A percentile compares a stretch with the other conserved stretches of the same genome.
These are phyloP conservation scores for Glaucomys volans DNA, from an alignment of 2,113 vertebrate genomes.

Conservation along the genomic window DNA sequence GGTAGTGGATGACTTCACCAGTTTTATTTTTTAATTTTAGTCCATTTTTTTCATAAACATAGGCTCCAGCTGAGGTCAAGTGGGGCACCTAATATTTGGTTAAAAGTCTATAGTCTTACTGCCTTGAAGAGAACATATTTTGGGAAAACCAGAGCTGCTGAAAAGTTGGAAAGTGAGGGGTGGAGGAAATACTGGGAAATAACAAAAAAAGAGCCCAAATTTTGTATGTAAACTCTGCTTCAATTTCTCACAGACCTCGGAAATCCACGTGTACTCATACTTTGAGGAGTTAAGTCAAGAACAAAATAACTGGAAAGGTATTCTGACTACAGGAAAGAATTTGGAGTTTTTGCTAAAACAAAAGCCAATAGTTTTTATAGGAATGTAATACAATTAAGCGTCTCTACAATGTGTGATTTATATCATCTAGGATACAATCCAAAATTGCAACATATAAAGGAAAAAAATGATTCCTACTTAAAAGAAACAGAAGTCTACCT, in stretches of 20 bases:
- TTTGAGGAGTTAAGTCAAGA: neutral
- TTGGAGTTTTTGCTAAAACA: neutral
- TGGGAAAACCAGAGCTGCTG: neutral
- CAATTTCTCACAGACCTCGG: neutral
- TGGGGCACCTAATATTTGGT: neutral
- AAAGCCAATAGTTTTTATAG: neutral
- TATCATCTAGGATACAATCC: neutral
- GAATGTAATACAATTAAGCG: neutral
- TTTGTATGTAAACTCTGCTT: neutral
- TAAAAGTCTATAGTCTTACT: neutral
- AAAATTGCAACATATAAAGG: conserved; percentile 18
- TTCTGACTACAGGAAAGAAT: neutral
- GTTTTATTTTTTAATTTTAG: neutral
- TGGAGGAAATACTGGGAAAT: neutral
- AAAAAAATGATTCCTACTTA: neutral
- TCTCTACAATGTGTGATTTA: neutral
- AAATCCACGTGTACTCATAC: neutral
- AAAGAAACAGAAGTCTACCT: conserved; percentile 31
- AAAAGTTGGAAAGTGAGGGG: neutral
- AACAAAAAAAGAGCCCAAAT: neutral
- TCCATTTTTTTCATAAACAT: neutral
- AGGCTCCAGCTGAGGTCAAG: neutral
- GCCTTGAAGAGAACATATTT: neutral
- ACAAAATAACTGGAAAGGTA: neutral
- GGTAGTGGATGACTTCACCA: too few species aligned